Base-by-base conservation (phyloP, 2,888 invertebrate genomes). In the Gisinianus flammeolus region DNA sequence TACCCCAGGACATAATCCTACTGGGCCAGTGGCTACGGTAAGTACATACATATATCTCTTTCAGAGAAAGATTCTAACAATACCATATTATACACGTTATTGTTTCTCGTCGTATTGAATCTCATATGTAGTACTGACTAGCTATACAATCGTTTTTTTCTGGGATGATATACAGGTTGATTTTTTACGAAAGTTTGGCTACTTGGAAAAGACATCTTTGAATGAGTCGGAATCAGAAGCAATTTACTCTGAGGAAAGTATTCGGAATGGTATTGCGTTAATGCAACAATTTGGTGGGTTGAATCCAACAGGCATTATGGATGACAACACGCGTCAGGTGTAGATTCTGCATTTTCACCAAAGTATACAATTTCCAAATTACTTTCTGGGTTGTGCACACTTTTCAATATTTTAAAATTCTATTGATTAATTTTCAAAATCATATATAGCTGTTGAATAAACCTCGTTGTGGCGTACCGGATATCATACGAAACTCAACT, bases 251-350 rank as follows among this genome's bases (percentile, higher is more conserved):
- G 88, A 90, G 82, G 89, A 89, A 75, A 90, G 92, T 2, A 87
- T 93, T 44, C 87, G 90, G 10, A 90, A 90, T 24, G 92, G 91
- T 0, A 88, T 94, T 28, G 90, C 88, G 85, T 89, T 89, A 81
- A 89, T 93, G 87, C 94, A 94, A 87, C 90, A 88, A 83, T 93
- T 91, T 87, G 93, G 93, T 16, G 92, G 90, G 0, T 87, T 94
- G 8, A 89, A 90, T 58, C 88, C 91, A 85, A 93, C 93, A 0
- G 94, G 94, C 2, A 86, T 88, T 28, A 85, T 93, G 52, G 93
- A 94, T 85, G 87, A 89, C 30, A 88, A 88, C 0, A 94, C 93
- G 0, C 87, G 90, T 79, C 87, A 89, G 86, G 92, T 91, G 86
- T 8, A 12, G 24, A 22, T 58, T 58, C 2, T 33, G 24, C 8